phyloP scores from a whole-genome alignment of 2,888 invertebrate species.

The Parnassius mnemosyne region DNA sequence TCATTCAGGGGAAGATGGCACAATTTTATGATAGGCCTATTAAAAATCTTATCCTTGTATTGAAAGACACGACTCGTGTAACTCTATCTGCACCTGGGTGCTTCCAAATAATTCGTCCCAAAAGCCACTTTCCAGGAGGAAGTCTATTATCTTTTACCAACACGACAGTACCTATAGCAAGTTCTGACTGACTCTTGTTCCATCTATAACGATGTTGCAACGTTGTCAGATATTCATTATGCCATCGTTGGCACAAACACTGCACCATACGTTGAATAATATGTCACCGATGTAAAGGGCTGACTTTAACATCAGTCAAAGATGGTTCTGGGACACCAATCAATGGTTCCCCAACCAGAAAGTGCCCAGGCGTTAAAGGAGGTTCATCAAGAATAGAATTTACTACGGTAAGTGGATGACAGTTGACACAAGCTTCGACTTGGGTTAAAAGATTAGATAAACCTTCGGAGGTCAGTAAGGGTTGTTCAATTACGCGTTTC shows the following conservation, averaged over 20 bases:
- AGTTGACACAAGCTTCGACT: too few relatives aligned
- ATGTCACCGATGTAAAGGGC: conserved; percentile 20
- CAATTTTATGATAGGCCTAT: conserved; percentile 15
- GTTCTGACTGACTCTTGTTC: too few relatives aligned
- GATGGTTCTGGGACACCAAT: too few relatives aligned
- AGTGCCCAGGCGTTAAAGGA: too few relatives aligned
- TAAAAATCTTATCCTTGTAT: conserved; percentile 8
- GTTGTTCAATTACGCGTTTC: conserved; percentile 25
- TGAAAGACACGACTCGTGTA: conserved; percentile 4
- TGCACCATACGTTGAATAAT: conserved; percentile 27
- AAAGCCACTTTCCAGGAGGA: conserved; percentile 8
- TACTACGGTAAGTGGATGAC: too few relatives aligned
- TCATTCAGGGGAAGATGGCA: conserved; percentile 15
- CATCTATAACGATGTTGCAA: too few relatives aligned
- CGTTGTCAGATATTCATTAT: background rate
- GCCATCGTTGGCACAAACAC: conserved; percentile 31
- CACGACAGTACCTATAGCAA: too few relatives aligned
- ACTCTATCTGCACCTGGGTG: conserved; percentile 16
- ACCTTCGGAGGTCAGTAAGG: too few relatives aligned
- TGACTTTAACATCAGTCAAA: background rate
- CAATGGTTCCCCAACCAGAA: too few relatives aligned
- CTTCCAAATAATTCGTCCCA: background rate
- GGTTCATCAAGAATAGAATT: too few relatives aligned
- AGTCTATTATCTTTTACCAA: background rate
- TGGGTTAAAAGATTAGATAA: too few relatives aligned